Percentiles rank a stretch among this genome's conserved stretches.
These are phyloP conservation scores for Zelostemma sp. DNA, from an alignment of 1,140 invertebrate species.

Conservation along the genomic window DNA sequence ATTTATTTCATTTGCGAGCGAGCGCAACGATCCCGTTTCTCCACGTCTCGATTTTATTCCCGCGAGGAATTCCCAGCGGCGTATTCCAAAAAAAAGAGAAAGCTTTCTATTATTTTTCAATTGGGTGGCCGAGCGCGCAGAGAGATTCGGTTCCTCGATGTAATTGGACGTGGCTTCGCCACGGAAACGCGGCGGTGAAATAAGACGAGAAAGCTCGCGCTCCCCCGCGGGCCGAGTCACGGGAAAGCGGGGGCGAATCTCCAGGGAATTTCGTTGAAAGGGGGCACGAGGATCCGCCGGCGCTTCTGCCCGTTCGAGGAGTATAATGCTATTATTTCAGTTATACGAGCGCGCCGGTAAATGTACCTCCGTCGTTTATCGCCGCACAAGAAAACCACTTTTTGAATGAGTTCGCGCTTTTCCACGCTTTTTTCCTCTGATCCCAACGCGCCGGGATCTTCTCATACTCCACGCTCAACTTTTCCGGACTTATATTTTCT, in stretches of 20 bases:
- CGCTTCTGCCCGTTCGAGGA: slow-evolving; percentile 8
- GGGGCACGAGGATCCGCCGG: neutral
- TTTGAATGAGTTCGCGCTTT: neutral
- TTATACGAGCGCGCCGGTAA: slow-evolving; percentile 13
- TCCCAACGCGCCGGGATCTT: no score
- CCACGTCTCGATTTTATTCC: slow-evolving; percentile 36
- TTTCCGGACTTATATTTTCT: no score
- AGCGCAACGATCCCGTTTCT: slow-evolving; percentile 16
- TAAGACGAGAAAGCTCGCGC: slow-evolving; percentile 44
- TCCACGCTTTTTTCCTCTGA: neutral
- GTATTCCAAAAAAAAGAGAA: slow-evolving; percentile 38
- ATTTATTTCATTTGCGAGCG: slow-evolving; percentile 46
- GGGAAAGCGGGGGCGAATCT: slow-evolving; percentile 18
- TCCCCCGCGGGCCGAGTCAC: slow-evolving; percentile 8
- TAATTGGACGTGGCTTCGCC: slow-evolving; percentile 64
- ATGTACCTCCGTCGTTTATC: neutral
- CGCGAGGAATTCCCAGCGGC: slow-evolving; percentile 41
- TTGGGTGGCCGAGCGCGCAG: slow-evolving; percentile 58
- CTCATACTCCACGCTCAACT: no score
- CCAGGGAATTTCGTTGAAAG: slow-evolving; percentile 35
- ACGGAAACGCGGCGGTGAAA: slow-evolving; percentile 45
- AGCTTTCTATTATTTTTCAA: slow-evolving; percentile 68
- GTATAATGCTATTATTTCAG: slow-evolving; percentile 22
- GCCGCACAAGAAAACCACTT: no score
- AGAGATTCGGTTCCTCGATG: slow-evolving; percentile 59